Base-by-base conservation (phyloP, 1,140 invertebrate species). In the Ctenoplectra terminalis region DNA sequence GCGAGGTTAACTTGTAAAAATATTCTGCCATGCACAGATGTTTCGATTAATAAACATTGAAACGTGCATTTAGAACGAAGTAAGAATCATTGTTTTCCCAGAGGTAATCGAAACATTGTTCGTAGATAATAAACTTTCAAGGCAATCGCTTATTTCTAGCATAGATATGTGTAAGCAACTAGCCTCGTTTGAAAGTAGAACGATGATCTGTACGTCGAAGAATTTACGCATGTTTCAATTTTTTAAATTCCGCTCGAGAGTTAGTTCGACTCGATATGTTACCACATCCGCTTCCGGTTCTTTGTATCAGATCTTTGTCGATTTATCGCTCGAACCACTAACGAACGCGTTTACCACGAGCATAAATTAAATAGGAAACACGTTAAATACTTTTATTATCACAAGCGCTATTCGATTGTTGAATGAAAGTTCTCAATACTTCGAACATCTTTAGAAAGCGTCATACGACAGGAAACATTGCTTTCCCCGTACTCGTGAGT, bases 201-300 rank as follows among this genome's bases (percentile, higher is more conserved):
- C 56, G 34, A 40, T 63, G 76, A 71, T 61, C 29, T 61, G n/a
- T 61, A 60, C 43, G 37, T 54, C 48, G 20, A 80, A 52, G 70
- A 80, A 80, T 80, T 56, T 63, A 63, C 29, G 56, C 56, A 31
- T 61, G 23, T 43, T 52, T 63, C 58, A 50, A 72, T 73, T 73
- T 69, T 71, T 34, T 11, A 50, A n/a, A 48, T 9, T 13, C 17
- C 26, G 46, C 20, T 11, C 31, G 46, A 73, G 58, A 80, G 63
- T 80, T 48, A 50, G 70, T 63, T 37, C 46, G 31, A 50, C 58
- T 50, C 34, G 58, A 34, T 72, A 63, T n/a, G 56, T 63, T 80
- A 52, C 58, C 70, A 31, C 77, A 73, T 80, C 77, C 77, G 70
- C 48, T 73, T 80, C 77, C 77, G 56, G 58, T 9, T 52, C 70